These are phyloP conservation scores for Poicephalus meyeri DNA, from an alignment of 2,113 vertebrate species.

Conservation along the genomic window DNA sequence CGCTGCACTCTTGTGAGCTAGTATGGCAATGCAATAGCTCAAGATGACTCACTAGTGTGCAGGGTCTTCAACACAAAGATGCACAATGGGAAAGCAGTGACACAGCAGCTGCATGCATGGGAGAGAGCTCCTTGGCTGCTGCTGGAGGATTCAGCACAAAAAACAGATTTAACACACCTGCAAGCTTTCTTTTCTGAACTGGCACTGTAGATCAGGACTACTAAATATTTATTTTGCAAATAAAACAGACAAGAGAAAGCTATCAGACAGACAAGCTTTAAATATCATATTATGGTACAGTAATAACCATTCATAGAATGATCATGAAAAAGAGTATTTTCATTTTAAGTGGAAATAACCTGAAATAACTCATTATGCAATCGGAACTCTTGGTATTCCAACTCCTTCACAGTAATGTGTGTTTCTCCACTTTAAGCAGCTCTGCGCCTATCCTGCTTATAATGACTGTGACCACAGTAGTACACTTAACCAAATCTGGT, in stretches of 20 bases:
- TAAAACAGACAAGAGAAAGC: background rate
- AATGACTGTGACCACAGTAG: background rate
- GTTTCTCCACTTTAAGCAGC: background rate
- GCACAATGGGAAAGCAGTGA: background rate
- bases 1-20: conserved; percentile 65
- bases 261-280: conserved; percentile 10
- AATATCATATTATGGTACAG: background rate
- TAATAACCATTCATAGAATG: background rate
- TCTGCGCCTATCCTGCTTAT: background rate
- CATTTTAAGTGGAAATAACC: background rate
- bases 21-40: background rate
- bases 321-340: background rate
- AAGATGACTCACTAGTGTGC: background rate
- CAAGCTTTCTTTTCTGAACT: background rate
- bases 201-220: background rate
- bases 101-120: background rate
- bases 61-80: background rate
- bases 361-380: background rate
- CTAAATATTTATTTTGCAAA: background rate
- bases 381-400: background rate
- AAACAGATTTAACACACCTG: background rate
- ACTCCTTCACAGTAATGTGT: background rate
- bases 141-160: background rate
- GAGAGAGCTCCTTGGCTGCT: background rate
- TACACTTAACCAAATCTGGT: background rate